Percentiles rank a stretch among this genome's conserved stretches.
Conservation (phyloP, 2,888 invertebrate species). For the Plagiodera versicolora region DNA sequence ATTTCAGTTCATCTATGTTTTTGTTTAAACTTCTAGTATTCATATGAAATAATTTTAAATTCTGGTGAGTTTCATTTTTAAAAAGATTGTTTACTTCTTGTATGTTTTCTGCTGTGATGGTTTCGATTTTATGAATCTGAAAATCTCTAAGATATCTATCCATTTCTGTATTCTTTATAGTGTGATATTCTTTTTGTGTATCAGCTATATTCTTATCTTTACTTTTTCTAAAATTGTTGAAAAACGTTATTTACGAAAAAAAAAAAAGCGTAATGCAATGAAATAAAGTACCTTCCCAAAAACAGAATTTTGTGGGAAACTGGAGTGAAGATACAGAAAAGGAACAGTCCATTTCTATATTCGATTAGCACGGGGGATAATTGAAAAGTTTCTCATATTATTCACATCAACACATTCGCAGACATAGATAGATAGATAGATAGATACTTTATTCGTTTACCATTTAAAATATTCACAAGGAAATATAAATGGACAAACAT, state of each 20-base stretch:
- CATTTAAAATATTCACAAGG: too few species aligned
- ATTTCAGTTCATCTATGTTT: too few species aligned
- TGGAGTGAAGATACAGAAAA: neutral
- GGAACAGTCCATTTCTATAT: neutral
- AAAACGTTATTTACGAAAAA: too few species aligned
- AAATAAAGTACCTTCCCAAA: neutral
- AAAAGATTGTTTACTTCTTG: conserved; percentile 7
- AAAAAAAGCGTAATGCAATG: too few species aligned
- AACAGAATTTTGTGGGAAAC: neutral
- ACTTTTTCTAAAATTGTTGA: too few species aligned
- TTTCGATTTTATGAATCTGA: conserved; percentile 3
- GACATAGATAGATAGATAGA: too few species aligned
- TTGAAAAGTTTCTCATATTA: neutral
- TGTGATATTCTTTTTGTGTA: neutral
- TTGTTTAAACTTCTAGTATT: too few species aligned
- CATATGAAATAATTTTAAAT: too few species aligned
- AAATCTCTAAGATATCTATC: neutral
- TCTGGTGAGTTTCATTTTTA: neutral
- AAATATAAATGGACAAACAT: too few species aligned
- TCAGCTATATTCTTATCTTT: neutral
- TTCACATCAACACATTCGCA: too few species aligned
- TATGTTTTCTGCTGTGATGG: conserved; percentile 3
- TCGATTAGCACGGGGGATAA: neutral
- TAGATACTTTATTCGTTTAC: too few species aligned
- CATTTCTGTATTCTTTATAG: conserved; percentile 1